Evolutionary conservation across 2,113 vertebrate genomes (phyloP).

Genomic region (Mustelus asterias): DNA sequence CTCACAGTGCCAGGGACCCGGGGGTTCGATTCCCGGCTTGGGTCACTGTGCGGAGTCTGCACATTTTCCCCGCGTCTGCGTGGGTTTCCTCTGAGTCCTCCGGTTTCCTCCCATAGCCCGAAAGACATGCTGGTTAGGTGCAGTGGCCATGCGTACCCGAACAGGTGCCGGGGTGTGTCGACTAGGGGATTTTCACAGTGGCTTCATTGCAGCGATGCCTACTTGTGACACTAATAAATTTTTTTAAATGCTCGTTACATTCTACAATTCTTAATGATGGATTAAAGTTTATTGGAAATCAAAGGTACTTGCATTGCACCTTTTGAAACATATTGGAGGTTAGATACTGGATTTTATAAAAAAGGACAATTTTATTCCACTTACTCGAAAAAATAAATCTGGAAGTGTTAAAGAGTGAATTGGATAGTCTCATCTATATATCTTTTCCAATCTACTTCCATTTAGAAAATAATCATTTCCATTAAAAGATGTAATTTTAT

Average conservation of each 20-base stretch:
- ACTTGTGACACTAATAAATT: too few species aligned
- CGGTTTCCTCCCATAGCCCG: too few species aligned
- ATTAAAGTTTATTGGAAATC: background rate
- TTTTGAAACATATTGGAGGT: background rate
- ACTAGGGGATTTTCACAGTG: too few species aligned
- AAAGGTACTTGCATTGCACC: background rate
- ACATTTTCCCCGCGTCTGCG: too few species aligned
- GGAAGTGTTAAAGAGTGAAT: background rate
- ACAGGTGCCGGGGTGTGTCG: too few species aligned
- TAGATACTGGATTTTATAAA: background rate
- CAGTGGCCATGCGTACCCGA: too few species aligned
- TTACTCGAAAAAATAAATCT: background rate
- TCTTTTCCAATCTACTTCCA: background rate
- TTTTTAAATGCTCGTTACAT: background rate
- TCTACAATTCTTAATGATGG: background rate
- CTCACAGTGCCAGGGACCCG: too few species aligned
- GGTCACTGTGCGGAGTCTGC: too few species aligned
- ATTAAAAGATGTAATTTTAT: background rate
- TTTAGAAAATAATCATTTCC: background rate
- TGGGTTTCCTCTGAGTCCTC: too few species aligned
- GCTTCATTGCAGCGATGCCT: too few species aligned
- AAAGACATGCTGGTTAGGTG: too few species aligned
- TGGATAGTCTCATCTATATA: background rate
- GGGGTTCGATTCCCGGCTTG: too few species aligned
- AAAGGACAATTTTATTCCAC: background rate